A percentile compares a stretch with the other conserved stretches of the same genome.
phyloP scores from a whole-genome alignment of 1,140 invertebrate genomes.

The Ceratosolen solmsi region DNA sequence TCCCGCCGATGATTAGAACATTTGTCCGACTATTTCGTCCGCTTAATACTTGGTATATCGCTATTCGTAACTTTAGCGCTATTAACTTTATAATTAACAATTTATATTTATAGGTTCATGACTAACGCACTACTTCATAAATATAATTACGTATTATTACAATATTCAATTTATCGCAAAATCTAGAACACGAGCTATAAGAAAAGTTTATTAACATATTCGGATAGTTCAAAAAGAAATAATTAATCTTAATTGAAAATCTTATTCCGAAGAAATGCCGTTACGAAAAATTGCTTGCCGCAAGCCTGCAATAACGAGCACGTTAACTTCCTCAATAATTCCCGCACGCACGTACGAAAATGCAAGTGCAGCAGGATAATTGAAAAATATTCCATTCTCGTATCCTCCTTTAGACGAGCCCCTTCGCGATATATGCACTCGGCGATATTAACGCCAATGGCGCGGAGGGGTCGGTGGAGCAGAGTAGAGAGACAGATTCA shows the following conservation, averaged over 20 bases:
- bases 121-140: no score
- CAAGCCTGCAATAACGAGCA: background rate
- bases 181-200: no score
- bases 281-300: background rate
- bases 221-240: background rate
- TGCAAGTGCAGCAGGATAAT: background rate
- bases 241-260: background rate
- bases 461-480: background rate
- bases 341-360: no score
- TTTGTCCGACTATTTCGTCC: no score
- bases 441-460: background rate
- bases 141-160: no score
- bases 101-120: no score
- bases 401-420: background rate
- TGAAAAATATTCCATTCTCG: slow-evolving; percentile 18
- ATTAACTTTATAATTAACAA: no score
- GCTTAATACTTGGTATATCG: no score
- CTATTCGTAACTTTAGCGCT: no score
- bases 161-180: no score
- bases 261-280: background rate
- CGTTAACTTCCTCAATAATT: background rate
- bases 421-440: background rate
- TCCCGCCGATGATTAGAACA: no score
- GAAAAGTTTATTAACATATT: background rate
- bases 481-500: background rate